Evolutionary conservation across 2,113 vertebrate genomes (phyloP).

Genomic region (Petrocephalus zakoni): DNA sequence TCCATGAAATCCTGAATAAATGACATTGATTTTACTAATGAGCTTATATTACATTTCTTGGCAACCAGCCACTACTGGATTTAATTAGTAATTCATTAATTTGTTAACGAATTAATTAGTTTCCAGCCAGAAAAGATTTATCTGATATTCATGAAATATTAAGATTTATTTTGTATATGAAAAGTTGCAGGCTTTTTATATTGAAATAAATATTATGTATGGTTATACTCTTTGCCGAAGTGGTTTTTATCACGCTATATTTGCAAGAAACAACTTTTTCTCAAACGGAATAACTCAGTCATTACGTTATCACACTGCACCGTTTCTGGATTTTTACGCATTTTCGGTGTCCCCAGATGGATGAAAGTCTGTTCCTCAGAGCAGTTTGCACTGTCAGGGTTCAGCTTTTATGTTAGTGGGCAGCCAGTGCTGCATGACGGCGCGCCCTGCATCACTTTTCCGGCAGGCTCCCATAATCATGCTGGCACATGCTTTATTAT

Average conservation of each 20-base stretch:
- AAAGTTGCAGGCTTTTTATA: neutral
- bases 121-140: neutral
- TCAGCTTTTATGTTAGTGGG: neutral
- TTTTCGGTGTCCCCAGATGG: neutral
- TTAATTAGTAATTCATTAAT: too few species aligned
- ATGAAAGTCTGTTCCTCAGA: neutral
- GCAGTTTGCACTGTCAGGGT: neutral
- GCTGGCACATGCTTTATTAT: neutral
- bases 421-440: neutral
- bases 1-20: constrained; percentile 2
- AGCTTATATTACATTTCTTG: neutral
- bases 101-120: too few species aligned
- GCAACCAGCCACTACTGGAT: neutral
- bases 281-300: neutral
- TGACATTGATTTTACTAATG: neutral
- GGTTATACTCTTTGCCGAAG: neutral
- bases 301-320: neutral
- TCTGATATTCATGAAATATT: neutral
- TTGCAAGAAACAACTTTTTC: neutral
- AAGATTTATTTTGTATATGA: neutral
- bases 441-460: neutral
- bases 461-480: neutral
- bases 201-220: neutral
- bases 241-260: neutral
- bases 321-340: neutral